Percentiles rank a stretch among this genome's conserved stretches.
phyloP scores from a whole-genome alignment of 2,797 vertebrate species.

The Hemibagrus guttatus region DNA sequence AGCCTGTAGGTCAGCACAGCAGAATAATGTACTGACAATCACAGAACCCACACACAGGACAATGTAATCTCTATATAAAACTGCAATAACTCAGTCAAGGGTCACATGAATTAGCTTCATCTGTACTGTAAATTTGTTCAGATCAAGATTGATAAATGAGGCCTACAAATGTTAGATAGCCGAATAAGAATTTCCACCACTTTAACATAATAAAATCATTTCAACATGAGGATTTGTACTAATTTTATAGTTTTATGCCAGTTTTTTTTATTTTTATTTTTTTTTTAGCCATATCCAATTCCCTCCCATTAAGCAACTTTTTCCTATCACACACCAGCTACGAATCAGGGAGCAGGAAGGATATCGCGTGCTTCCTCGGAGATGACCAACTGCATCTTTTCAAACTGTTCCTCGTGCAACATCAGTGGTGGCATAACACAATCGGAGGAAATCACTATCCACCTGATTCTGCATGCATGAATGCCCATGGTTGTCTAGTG shows the following conservation, averaged over 20 bases:
- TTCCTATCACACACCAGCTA: neutral
- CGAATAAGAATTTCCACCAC: neutral
- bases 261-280: neutral
- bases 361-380: neutral
- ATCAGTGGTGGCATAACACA: neutral
- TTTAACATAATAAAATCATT: neutral
- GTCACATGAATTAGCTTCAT: neutral
- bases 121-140: neutral
- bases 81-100: neutral
- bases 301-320: neutral
- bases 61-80: neutral
- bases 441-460: neutral
- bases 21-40: neutral
- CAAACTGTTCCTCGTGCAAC: neutral
- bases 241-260: neutral
- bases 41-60: neutral
- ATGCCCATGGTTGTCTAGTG: neutral
- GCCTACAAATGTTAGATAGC: neutral
- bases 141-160: neutral
- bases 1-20: constrained; percentile 73
- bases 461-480: neutral
- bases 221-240: neutral
- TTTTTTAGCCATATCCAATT: neutral
- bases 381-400: neutral
- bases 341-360: neutral